These are phyloP conservation scores for Cepaea nemoralis DNA, from an alignment of 1,140 invertebrate species.

Conservation along the genomic window DNA sequence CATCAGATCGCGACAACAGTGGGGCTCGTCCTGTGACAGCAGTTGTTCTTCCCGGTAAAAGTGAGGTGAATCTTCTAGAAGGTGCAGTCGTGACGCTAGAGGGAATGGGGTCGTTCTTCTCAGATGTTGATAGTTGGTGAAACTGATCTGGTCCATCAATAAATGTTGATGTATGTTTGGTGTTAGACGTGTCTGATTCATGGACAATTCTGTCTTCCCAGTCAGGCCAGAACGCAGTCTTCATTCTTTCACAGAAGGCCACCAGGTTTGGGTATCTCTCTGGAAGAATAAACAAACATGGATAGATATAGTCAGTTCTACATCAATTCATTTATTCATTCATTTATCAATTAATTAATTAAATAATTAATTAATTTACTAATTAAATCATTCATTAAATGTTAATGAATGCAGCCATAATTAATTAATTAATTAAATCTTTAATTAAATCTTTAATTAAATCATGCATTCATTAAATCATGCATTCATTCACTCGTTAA, in stretches of 20 bases:
- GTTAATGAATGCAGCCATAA: too few relatives aligned
- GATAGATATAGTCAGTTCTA: not conserved
- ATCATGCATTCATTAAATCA: too few relatives aligned
- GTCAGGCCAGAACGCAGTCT: constrained; percentile 68
- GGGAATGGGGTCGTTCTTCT: not conserved
- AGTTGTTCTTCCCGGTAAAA: not conserved
- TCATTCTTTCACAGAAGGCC: constrained; percentile 65
- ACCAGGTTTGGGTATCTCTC: constrained; percentile 63
- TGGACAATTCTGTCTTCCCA: constrained; percentile 61
- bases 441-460: too few relatives aligned
- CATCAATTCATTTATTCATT: not conserved
- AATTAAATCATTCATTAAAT: not conserved
- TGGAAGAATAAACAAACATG: constrained; percentile 46
- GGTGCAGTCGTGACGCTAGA: not conserved
- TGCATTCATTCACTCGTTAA: too few relatives aligned
- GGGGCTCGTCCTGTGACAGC: too few relatives aligned
- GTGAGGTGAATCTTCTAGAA: not conserved
- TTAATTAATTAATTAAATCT: too few relatives aligned
- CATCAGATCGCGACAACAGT: too few relatives aligned
- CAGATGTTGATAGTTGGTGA: not conserved
- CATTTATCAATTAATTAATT: not conserved
- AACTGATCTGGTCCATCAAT: not conserved
- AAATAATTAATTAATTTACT: not conserved
- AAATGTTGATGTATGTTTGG: not conserved
- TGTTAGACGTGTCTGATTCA: not conserved